Evolutionary conservation across 2,888 invertebrate species (phyloP).

Genomic region (Ellobium chinense): DNA sequence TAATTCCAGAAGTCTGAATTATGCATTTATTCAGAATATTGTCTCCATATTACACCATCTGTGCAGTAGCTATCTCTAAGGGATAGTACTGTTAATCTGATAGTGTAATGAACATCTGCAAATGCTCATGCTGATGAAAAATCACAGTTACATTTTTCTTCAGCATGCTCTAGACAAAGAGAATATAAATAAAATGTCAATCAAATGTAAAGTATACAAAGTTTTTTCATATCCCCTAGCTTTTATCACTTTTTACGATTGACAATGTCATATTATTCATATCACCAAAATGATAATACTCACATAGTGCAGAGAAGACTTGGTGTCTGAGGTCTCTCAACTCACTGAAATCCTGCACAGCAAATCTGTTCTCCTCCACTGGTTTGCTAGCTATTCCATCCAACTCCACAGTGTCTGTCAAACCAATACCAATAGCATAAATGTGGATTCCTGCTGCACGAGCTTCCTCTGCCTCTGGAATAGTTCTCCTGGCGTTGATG

Average conservation of each 20-base stretch:
- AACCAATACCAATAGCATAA: constrained; percentile 61
- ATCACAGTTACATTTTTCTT: neutral
- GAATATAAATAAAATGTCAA: neutral
- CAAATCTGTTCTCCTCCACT: constrained; percentile 57
- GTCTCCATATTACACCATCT: too few relatives aligned
- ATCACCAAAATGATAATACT: neutral
- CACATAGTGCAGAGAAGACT: constrained; percentile 57
- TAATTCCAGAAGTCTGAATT: too few relatives aligned
- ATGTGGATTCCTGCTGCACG: constrained; percentile 52
- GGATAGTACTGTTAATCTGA: too few relatives aligned
- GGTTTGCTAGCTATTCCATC: constrained; percentile 65
- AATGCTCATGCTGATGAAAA: too few relatives aligned
- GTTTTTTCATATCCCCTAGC: neutral
- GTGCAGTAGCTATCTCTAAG: too few relatives aligned
- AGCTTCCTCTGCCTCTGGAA: constrained; percentile 65
- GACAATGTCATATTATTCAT: neutral
- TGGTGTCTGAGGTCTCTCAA: constrained; percentile 54
- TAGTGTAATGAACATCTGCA: too few relatives aligned
- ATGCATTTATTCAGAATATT: too few relatives aligned
- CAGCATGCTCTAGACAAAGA: neutral
- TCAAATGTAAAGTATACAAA: neutral
- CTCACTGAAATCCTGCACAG: constrained; percentile 61
- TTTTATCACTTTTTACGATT: neutral
- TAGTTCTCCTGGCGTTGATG: constrained; percentile 67
- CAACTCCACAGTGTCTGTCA: constrained; percentile 63